Evolutionary conservation across 2,888 invertebrate species (phyloP).

Genomic region (Drosophila pullipes): DNA sequence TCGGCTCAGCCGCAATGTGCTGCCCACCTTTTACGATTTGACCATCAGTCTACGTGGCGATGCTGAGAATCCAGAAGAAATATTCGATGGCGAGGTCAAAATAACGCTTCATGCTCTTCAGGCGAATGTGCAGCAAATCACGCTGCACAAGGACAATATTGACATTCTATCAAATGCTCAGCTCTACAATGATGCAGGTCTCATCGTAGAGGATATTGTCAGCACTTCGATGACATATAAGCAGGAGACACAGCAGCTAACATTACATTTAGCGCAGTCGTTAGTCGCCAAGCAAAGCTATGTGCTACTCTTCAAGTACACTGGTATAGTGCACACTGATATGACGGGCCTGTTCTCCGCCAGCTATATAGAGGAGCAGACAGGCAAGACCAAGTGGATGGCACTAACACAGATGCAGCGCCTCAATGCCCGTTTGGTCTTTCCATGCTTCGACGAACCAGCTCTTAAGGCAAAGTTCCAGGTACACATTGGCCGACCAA

Average conservation of each 20-base stretch:
- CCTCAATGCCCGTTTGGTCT: conserved; percentile 88
- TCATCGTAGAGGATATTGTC: conserved; percentile 26
- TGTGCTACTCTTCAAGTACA: conserved; percentile 85
- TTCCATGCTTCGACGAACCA: conserved; percentile 93
- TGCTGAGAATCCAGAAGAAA: conserved; percentile 53
- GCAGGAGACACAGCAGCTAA: conserved; percentile 84
- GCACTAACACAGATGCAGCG: conserved; percentile 89
- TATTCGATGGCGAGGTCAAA: conserved; percentile 79
- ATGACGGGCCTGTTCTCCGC: conserved; percentile 74
- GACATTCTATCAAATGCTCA: conserved; percentile 45
- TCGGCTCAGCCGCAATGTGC: conserved; percentile 84
- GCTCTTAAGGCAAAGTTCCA: conserved; percentile 89
- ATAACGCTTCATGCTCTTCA: conserved; percentile 86
- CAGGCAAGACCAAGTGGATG: conserved; percentile 81
- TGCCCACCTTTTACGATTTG: conserved; percentile 87
- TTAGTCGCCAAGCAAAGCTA: conserved; percentile 84
- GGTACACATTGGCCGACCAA: conserved; percentile 87
- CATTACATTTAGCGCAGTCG: conserved; percentile 83
- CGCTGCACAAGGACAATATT: conserved; percentile 85
- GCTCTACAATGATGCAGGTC: conserved; percentile 41
- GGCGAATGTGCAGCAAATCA: conserved; percentile 85
- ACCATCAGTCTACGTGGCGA: conserved; percentile 83
- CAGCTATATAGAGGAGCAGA: conserved; percentile 65
- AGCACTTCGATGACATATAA: conserved; percentile 57
- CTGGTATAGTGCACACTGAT: conserved; percentile 85